Conservation (phyloP, 2,113 vertebrate species). For the Bostrychus sinensis region DNA sequence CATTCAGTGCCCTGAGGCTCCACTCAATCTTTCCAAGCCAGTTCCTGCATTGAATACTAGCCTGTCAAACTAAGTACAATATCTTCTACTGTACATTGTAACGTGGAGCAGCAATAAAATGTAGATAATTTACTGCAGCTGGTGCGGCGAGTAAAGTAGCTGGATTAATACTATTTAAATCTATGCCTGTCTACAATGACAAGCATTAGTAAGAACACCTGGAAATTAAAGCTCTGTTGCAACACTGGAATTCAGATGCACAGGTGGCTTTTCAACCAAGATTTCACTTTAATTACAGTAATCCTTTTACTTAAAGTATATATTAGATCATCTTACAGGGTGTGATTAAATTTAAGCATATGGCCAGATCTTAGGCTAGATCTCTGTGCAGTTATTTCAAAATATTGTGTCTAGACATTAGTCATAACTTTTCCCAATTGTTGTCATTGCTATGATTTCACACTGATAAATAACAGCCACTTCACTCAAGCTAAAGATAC, state of each 20-base stretch:
- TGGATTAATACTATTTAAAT: conserved; percentile 5
- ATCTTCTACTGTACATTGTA: conserved; percentile 20
- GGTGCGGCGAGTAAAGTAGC: background rate
- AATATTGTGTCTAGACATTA: background rate
- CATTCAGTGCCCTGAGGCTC: conserved; percentile 18
- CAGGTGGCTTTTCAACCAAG: background rate
- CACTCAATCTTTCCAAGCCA: conserved; percentile 45
- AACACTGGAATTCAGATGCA: conserved; percentile 12
- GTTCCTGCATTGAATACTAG: conserved; percentile 31
- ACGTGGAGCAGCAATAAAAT: conserved; percentile 22
- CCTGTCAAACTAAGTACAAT: conserved; percentile 20
- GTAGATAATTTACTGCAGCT: conserved; percentile 16
- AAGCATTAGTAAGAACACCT: background rate
- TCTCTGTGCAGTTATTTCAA: conserved; percentile 4
- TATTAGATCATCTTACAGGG: conserved; percentile 24
- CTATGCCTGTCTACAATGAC: background rate
- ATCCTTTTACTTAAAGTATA: background rate
- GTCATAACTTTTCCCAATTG: too few relatives aligned
- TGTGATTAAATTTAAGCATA: conserved; percentile 14
- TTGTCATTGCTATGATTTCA: background rate
- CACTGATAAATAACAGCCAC: background rate
- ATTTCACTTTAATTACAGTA: conserved; percentile 13
- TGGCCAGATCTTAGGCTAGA: conserved; percentile 12
- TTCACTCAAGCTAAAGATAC: background rate
- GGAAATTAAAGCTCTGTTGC: conserved; percentile 4